phyloP scores from a whole-genome alignment of 64 coral and sea anemone species.

The Montipora cactus region DNA sequence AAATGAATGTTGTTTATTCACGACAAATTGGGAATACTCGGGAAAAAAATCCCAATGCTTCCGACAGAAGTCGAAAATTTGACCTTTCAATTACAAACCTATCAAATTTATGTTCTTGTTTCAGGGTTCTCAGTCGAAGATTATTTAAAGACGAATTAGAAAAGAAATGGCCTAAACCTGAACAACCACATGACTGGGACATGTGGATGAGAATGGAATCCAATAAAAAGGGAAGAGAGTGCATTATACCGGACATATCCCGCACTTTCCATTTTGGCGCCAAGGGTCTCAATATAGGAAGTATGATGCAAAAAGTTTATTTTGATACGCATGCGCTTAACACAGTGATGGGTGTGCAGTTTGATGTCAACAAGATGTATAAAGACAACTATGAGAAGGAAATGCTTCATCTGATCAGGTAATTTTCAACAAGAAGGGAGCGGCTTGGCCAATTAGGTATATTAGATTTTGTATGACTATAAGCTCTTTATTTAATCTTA shows the following conservation, averaged over 20 bases:
- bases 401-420: slow-evolving; percentile 81
- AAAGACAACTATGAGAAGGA: slow-evolving; percentile 92
- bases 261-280: slow-evolving; percentile 98
- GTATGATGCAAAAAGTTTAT: slow-evolving; percentile 89
- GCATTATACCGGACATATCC: slow-evolving; percentile 93
- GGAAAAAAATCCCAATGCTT: too few species aligned
- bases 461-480: too few species aligned
- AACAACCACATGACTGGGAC: slow-evolving; percentile 92
- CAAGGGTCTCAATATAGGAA: slow-evolving; percentile 78
- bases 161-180: slow-evolving; percentile 88
- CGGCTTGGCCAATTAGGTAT: too few species aligned
- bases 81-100: too few species aligned
- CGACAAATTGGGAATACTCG: too few species aligned
- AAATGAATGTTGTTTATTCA: too few species aligned
- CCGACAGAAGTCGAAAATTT: not conserved
- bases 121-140: slow-evolving; percentile 85
- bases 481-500: too few species aligned
- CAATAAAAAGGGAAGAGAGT: slow-evolving; percentile 85
- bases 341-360: slow-evolving; percentile 63
- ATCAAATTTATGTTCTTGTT: not conserved
- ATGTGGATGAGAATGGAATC: slow-evolving; percentile 91
- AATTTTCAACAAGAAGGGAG: not conserved
- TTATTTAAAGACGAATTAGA: slow-evolving; percentile 91
- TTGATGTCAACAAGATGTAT: slow-evolving; percentile 71
- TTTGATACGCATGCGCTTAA: slow-evolving; percentile 87